These are phyloP conservation scores for Zele albiditarsus DNA, from an alignment of 2,888 invertebrate species.

Conservation along the genomic window DNA sequence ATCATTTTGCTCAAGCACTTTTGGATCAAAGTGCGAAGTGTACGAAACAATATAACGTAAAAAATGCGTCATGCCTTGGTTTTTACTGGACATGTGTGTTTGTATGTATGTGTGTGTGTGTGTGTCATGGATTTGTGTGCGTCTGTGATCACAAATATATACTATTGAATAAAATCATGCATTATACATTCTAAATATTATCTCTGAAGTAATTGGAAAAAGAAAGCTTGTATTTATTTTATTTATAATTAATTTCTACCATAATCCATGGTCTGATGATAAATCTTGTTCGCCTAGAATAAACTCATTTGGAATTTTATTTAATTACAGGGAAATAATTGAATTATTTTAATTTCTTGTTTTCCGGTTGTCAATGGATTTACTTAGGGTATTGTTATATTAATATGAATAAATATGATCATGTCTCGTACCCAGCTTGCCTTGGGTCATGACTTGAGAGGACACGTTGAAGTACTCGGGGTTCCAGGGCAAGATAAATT, in stretches of 20 bases:
- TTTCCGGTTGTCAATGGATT: not conserved
- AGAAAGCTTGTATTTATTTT: slow-evolving; percentile 64
- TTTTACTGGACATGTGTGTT: not conserved
- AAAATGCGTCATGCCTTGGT: slow-evolving; percentile 45
- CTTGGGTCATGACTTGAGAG: slow-evolving; percentile 68
- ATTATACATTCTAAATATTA: slow-evolving; percentile 40
- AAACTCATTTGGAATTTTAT: slow-evolving; percentile 15
- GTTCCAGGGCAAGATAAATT: slow-evolving; percentile 69
- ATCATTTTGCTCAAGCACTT: slow-evolving; percentile 10
- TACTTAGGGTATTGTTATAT: slow-evolving; percentile 35
- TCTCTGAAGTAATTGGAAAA: slow-evolving; percentile 60
- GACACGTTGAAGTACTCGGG: slow-evolving; percentile 64
- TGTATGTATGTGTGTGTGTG: not conserved
- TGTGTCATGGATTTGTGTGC: not conserved
- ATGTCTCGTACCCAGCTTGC: slow-evolving; percentile 69
- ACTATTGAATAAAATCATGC: slow-evolving; percentile 53
- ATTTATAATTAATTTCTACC: slow-evolving; percentile 9
- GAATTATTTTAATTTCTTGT: not conserved
- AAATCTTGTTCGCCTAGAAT: slow-evolving; percentile 13
- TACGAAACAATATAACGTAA: slow-evolving; percentile 15
- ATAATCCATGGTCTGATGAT: slow-evolving; percentile 9
- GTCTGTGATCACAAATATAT: not conserved
- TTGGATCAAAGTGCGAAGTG: slow-evolving; percentile 18
- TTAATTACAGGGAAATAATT: not conserved
- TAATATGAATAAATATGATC: slow-evolving; percentile 56